Conservation (phyloP, 2,888 invertebrate species). For the Cremastinae sp. region DNA sequence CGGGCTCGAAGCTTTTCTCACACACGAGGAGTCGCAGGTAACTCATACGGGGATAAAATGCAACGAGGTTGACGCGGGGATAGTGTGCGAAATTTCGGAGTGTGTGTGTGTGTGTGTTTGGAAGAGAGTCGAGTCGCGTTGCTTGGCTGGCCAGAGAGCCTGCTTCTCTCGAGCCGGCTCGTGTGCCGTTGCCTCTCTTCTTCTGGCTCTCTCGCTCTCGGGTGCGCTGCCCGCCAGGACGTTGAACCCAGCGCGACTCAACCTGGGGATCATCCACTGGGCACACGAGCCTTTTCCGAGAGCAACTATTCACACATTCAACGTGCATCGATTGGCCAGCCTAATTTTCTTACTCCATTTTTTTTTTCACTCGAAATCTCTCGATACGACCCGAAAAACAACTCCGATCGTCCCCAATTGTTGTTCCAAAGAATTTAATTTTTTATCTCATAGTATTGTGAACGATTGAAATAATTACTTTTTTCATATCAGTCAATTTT, state of each 20-base stretch:
- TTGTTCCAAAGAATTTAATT: no score
- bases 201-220: constrained; percentile 74
- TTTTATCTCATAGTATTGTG: no score
- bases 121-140: constrained; percentile 61
- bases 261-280: constrained; percentile 78
- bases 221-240: constrained; percentile 80
- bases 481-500: no score
- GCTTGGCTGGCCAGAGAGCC: constrained; percentile 59
- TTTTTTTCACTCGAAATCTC: no score
- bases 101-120: constrained; percentile 53
- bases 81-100: constrained; percentile 37
- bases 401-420: no score
- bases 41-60: not conserved
- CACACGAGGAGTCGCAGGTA: no score
- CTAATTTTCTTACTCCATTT: no score
- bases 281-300: not conserved
- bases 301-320: not conserved
- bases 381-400: no score
- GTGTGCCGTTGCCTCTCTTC: constrained; percentile 30
- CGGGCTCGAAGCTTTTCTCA: no score
- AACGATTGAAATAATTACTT: no score
- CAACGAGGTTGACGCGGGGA: not conserved
- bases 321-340: no score
- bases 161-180: constrained; percentile 46
- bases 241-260: constrained; percentile 80